Evolutionary conservation across 2,797 vertebrate genomes (phyloP), one percentile per base, ranked within the genome.

Genomic region (Sebastes taczanowskii): DNA sequence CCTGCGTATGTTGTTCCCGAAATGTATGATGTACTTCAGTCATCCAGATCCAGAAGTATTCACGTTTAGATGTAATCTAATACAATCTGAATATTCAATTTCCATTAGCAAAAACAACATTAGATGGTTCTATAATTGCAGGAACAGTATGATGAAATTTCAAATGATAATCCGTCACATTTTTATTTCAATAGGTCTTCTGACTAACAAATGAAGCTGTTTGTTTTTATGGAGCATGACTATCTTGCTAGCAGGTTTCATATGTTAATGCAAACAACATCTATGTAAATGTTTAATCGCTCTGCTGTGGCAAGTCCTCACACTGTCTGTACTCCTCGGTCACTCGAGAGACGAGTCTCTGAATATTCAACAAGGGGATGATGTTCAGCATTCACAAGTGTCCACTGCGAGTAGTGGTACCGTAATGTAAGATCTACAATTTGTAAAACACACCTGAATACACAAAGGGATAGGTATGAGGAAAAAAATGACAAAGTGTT

Each of bases 251-350:
- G 72, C 62, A 78, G 74, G 42, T 88, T 87, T 80, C 42, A 13
- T 77, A 27, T 62, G 42, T 77, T 80, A 77, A 89, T 77, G 63
- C 55, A 64, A 76, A 80, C 60, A 74, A 42, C 70, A 82, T 86
- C 72, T 77, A 65, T 83, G 79, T 66, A 85, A 88, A 84, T 89
- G 84, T 88, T 86, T 91, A 74, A 80, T 77, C 73, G 27, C 32
- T 75, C 67, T 77, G 76, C 60, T 68, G 38, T n/a, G 35, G 46
- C 58, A 71, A 8, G 9, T 81, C 74, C 35, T 70, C 61, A 62
- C 53, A 38, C 52, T 65, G 49, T 73, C 67, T 38, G 8, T 22
- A 29, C 71, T 82, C 49, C 55, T 46, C 60, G 14, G 38, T 62
- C 78, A 68, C 55, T 27, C 4, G 25, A 58, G 76, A 86, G 78